phyloP scores from a whole-genome alignment of 2,113 vertebrate species.

The Haemorhous mexicanus region DNA sequence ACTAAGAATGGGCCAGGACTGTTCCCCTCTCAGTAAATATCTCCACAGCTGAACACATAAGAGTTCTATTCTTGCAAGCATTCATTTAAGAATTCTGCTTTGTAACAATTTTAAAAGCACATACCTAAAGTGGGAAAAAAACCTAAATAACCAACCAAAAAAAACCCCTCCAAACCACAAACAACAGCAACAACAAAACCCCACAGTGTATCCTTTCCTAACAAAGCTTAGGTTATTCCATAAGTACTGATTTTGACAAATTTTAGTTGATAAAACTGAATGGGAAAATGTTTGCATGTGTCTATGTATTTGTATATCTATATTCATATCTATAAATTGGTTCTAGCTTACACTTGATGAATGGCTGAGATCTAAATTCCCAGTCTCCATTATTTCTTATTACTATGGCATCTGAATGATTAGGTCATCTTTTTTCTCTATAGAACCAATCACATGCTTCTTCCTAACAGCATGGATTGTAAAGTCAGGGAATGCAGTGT shows the following conservation, averaged over 20 bases:
- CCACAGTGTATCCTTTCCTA: background rate
- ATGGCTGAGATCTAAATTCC: background rate
- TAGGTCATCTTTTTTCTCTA: background rate
- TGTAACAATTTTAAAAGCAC: background rate
- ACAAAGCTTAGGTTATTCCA: background rate
- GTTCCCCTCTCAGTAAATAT: background rate
- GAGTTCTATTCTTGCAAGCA: background rate
- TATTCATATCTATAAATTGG: background rate
- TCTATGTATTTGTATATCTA: background rate
- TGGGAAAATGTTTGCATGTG: background rate
- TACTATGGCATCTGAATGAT: background rate
- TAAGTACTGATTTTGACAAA: background rate
- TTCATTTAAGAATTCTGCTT: background rate
- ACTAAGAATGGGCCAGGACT: background rate
- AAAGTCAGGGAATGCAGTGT: background rate
- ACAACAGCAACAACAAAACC: background rate
- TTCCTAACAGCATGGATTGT: background rate
- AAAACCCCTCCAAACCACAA: background rate
- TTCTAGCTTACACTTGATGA: background rate
- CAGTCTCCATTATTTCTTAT: background rate
- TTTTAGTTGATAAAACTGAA: background rate
- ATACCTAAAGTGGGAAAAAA: background rate
- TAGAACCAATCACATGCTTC: background rate
- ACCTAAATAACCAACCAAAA: background rate
- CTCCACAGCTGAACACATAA: background rate